Conservation (phyloP, 1,140 invertebrate genomes). For the Orius insidiosus region DNA sequence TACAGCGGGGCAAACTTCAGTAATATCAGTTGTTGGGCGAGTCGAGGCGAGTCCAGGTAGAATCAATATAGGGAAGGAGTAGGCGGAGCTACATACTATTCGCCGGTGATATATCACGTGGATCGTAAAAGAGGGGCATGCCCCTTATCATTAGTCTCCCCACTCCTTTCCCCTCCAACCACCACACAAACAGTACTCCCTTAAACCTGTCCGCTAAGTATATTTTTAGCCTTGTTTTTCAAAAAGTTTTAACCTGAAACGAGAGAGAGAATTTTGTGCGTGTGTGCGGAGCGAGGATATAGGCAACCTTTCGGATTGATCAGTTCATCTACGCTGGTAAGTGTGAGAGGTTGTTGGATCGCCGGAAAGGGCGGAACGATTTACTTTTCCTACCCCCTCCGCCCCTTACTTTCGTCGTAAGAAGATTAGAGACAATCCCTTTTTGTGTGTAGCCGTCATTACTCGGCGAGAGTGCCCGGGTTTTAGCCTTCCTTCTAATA, state of each 20-base stretch:
- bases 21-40: slow-evolving; percentile 3
- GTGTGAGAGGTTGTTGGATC: neutral
- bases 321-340: slow-evolving; percentile 1
- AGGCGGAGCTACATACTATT: slow-evolving; percentile 1
- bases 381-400: slow-evolving; percentile 2
- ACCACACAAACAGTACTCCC: slow-evolving; percentile 8
- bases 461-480: neutral
- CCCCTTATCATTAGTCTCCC: neutral
- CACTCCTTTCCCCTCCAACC: slow-evolving; percentile 2
- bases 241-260: slow-evolving; percentile 7
- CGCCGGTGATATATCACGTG: neutral
- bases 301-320: neutral
- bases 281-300: slow-evolving; percentile 2
- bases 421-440: slow-evolving; percentile 9
- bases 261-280: slow-evolving; percentile 1
- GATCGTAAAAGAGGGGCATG: neutral
- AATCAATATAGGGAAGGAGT: neutral
- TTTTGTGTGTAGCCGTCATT: slow-evolving; percentile 9
- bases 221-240: slow-evolving; percentile 10
- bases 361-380: neutral
- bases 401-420: slow-evolving; percentile 1
- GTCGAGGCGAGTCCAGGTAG: neutral
- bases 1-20: slow-evolving; percentile 6
- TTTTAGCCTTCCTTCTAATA: slow-evolving; percentile 7
- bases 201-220: slow-evolving; percentile 7